phyloP scores from a whole-genome alignment of 2,113 vertebrate genomes.

The Gallinago paraguaiae region DNA sequence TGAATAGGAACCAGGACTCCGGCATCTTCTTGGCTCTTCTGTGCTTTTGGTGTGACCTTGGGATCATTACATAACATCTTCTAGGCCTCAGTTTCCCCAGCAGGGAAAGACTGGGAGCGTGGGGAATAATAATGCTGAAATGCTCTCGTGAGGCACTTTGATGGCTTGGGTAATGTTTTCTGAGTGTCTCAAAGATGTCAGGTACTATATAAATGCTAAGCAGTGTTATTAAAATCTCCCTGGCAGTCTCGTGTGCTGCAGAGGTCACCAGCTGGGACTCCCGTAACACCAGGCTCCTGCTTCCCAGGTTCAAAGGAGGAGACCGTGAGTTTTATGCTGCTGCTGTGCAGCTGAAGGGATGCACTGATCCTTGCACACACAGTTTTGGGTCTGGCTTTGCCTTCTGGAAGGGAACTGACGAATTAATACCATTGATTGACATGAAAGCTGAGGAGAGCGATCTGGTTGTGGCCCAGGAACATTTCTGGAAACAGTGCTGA shows the following conservation, averaged over 20 bases:
- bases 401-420: not conserved
- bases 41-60: not conserved
- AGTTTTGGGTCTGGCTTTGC: not conserved
- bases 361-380: fast-evolving
- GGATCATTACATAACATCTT: not conserved
- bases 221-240: not conserved
- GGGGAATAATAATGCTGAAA: not conserved
- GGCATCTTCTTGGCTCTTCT: not conserved
- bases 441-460: not conserved
- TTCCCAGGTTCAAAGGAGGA: not conserved
- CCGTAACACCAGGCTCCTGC: fast-evolving
- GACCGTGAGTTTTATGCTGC: fast-evolving
- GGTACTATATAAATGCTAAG: not conserved
- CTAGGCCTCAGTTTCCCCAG: constrained; percentile 40
- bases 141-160: not conserved
- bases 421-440: not conserved
- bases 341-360: not conserved
- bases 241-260: not conserved
- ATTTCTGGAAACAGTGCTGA: not conserved
- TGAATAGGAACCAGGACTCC: not conserved
- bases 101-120: not conserved
- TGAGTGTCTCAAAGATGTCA: not conserved
- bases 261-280: not conserved
- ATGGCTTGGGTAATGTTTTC: not conserved
- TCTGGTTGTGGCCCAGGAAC: not conserved